Base-by-base conservation (phyloP, 37 sponge, comb jelly and placozoan species). In the Oopsacas minuta region DNA sequence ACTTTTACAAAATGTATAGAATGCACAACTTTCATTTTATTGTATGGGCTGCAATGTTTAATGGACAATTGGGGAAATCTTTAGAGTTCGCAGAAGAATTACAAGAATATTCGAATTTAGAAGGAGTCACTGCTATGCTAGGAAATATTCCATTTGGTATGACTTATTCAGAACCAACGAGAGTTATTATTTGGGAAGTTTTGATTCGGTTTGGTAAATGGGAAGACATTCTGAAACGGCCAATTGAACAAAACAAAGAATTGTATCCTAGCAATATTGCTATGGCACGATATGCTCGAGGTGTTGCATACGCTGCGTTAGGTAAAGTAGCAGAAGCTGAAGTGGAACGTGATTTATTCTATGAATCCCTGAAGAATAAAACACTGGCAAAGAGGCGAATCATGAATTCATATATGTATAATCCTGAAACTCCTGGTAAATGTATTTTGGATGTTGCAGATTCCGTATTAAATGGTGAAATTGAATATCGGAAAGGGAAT, bases 41-140 rank as follows among this genome's bases (percentile, higher is more conserved):
- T 35, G 91, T 82, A 5, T 91, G 88, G 88, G 88, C 88, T 23
- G 91, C 91, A 30, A 88, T 91, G 91, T 88, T 91, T 52, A 86
- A 88, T 83, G 91, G 91, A 0, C 88, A 88, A 46, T 88, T 36
- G 30, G 17, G 85, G 38, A 86, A 81, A 52, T 87, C 91, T 28
- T 36, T 88, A 84, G 38, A 90, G 83, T 36, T 22, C 23, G 83
- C 83, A 20, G 39, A 61, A 61, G 75, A 3, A 3, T 8, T 15
- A 17, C 49, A 17, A 15, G 49, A 42, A 42, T 42, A 42, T 15
- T 15, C 15, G 49, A 15, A 42, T 42, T 17, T 17, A 42, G 49
- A 8, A 42, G 49, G 12, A 17, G 49, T 42, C 15, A 42, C 49
- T 8, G 8, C 12, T 37, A 81, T 38, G 84, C 36, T 90, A 37